phyloP scores from a whole-genome alignment of 2,888 invertebrate genomes.

The Hydriomena furcata region DNA sequence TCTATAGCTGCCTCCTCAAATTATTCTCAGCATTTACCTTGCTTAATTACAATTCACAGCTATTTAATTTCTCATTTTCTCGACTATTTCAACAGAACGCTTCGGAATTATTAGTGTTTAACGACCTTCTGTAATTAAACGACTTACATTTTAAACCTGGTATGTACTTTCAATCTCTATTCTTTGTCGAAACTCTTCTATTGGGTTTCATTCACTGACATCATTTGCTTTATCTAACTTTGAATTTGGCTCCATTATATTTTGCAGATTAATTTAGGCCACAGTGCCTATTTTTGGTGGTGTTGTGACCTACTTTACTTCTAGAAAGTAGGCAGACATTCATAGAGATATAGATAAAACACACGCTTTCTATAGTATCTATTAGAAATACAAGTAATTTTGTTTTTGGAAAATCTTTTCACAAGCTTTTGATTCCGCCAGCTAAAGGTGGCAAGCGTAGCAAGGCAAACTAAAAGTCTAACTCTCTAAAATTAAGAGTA shows the following conservation, averaged over 20 bases:
- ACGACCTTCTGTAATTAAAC: constrained; percentile 10
- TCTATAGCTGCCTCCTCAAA: not conserved
- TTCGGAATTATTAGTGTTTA: constrained; percentile 22
- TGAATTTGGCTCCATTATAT: constrained; percentile 29
- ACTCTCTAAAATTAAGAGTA: too few species aligned
- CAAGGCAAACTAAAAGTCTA: too few species aligned
- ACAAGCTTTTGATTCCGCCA: not conserved
- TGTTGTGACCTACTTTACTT: constrained; percentile 7
- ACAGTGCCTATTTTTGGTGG: not conserved
- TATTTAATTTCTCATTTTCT: constrained; percentile 2
- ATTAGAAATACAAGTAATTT: not conserved
- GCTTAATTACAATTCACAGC: constrained; percentile 7
- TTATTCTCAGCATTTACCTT: not conserved
- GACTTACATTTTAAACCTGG: constrained; percentile 2
- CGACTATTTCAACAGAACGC: constrained; percentile 12
- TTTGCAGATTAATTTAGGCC: constrained; percentile 26
- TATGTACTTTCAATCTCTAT: constrained; percentile 18
- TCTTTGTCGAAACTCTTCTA: constrained; percentile 7
- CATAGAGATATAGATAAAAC: not conserved
- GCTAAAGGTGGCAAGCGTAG: too few species aligned
- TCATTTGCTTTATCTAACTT: constrained; percentile 23
- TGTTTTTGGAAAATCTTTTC: not conserved
- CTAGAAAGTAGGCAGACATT: too few species aligned
- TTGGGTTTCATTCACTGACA: constrained; percentile 3
- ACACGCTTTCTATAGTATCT: not conserved